A percentile compares a stretch with the other conserved stretches of the same genome.
phyloP scores from a whole-genome alignment of 2,113 vertebrate genomes.

The Istiophorus platypterus region DNA sequence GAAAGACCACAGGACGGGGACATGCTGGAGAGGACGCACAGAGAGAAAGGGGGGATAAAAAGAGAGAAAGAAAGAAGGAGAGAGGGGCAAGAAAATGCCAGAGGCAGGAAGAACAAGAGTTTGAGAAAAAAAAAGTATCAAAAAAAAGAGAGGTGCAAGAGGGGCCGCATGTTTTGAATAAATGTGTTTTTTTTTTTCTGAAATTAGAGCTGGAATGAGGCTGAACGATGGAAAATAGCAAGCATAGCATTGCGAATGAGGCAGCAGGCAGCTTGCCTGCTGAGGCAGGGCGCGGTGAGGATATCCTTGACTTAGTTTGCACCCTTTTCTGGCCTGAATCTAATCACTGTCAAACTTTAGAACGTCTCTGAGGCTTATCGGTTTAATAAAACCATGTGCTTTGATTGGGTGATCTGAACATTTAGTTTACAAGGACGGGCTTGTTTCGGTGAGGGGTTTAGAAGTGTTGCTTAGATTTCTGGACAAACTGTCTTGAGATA shows the following conservation, averaged over 20 bases:
- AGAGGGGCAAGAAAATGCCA: slow-evolving; percentile 6
- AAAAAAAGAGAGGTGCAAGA: slow-evolving; percentile 39
- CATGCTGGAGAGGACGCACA: slow-evolving; percentile 57
- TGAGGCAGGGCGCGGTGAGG: slow-evolving; percentile 77
- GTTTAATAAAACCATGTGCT: slow-evolving; percentile 51
- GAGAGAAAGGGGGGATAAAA: slow-evolving; percentile 7
- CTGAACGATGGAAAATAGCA: slow-evolving; percentile 62
- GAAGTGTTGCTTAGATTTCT: not conserved
- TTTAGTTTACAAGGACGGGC: slow-evolving; percentile 1
- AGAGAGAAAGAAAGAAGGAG: not conserved
- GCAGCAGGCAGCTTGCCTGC: slow-evolving; percentile 64
- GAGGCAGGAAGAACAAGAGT: not conserved
- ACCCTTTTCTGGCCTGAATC: slow-evolving; percentile 59
- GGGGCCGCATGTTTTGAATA: slow-evolving; percentile 50
- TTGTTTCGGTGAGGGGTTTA: not conserved
- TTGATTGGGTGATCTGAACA: slow-evolving; percentile 26
- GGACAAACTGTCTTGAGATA: not conserved
- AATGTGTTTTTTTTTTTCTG: slow-evolving; percentile 47
- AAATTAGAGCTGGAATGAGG: slow-evolving; percentile 60
- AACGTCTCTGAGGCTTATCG: slow-evolving; percentile 45
- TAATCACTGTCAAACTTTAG: slow-evolving; percentile 53
- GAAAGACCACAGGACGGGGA: slow-evolving; percentile 68
- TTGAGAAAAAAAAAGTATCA: slow-evolving; percentile 5
- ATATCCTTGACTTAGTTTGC: slow-evolving; percentile 74
- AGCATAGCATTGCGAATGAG: slow-evolving; percentile 58